A percentile compares a stretch with the other conserved stretches of the same genome.
Evolutionary conservation across 1,140 invertebrate species (phyloP).

Genomic region (Calycopis cecrops): DNA sequence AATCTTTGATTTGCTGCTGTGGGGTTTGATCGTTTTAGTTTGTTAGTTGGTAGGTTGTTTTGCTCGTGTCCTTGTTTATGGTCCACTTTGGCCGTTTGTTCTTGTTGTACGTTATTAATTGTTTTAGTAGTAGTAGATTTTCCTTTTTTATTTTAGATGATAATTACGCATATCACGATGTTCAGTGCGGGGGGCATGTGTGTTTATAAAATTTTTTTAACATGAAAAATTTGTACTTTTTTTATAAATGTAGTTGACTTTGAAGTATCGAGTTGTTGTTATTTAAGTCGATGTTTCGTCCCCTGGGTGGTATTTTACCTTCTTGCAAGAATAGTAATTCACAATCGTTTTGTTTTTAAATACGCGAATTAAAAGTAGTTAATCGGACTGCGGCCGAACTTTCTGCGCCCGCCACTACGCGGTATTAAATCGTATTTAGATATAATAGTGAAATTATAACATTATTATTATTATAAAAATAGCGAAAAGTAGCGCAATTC

Average conservation of each 20-base stretch:
- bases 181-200: slow-evolving; percentile 13
- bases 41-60: slow-evolving; percentile 53
- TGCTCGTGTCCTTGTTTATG: slow-evolving; percentile 43
- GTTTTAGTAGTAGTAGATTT: slow-evolving; percentile 47
- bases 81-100: slow-evolving; percentile 42
- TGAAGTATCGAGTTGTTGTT: not conserved
- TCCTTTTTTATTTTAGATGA: slow-evolving; percentile 54
- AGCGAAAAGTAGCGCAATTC: slow-evolving; percentile 67
- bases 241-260: slow-evolving; percentile 10
- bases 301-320: slow-evolving; percentile 44
- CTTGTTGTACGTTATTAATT: slow-evolving; percentile 60
- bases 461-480: slow-evolving; percentile 49
- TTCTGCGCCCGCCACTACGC: slow-evolving; percentile 24
- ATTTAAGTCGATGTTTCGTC: slow-evolving; percentile 33
- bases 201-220: slow-evolving; percentile 6
- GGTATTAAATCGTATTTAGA: slow-evolving; percentile 56
- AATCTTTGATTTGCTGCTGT: slow-evolving; percentile 23
- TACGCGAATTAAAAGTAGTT: too few relatives aligned
- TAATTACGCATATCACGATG: slow-evolving; percentile 63
- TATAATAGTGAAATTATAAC: slow-evolving; percentile 65
- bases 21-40: slow-evolving; percentile 20
- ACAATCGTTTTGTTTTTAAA: slow-evolving; percentile 45
- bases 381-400: not conserved
- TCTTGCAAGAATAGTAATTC: slow-evolving; percentile 43
- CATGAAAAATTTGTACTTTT: slow-evolving; percentile 11